Evolutionary conservation across 35 echinoderm and acorn worm genomes (phyloP).

Genomic region (Nesometra sesokonis): DNA sequence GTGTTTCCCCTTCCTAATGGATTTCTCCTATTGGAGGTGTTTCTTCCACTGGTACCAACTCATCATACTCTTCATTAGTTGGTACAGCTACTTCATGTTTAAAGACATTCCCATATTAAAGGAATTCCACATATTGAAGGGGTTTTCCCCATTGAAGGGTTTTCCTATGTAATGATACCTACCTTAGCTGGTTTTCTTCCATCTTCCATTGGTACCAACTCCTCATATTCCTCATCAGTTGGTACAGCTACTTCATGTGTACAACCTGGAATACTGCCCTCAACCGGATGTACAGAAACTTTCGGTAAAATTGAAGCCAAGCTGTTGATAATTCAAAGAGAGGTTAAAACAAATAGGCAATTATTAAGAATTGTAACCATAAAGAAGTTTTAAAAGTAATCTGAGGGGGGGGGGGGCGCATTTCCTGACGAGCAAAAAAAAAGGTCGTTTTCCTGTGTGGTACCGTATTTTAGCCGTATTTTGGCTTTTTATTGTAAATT

Average conservation of each 20-base stretch:
- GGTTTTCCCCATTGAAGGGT: too few species aligned
- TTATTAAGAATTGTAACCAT: too few species aligned
- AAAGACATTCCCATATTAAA: too few species aligned
- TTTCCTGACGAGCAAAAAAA: too few species aligned
- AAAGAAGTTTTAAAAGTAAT: too few species aligned
- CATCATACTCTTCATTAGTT: constrained; percentile 50
- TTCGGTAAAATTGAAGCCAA: constrained; percentile 77
- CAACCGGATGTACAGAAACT: constrained; percentile 44
- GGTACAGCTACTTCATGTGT: constrained; percentile 85
- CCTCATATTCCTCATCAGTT: constrained; percentile 55
- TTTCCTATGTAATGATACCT: too few species aligned
- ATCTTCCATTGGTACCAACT: constrained; percentile 42
- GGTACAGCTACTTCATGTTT: constrained; percentile 85
- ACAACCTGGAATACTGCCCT: constrained; percentile 52
- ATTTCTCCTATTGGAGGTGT: constrained; percentile 83
- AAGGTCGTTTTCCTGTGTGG: too few species aligned
- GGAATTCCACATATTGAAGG: too few species aligned
- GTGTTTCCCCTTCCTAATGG: too few species aligned
- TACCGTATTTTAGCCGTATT: too few species aligned
- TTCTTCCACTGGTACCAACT: constrained; percentile 43
- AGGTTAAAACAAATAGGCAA: neutral
- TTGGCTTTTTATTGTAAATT: too few species aligned
- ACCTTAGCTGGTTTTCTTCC: constrained; percentile 87
- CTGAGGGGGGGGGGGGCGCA: too few species aligned
- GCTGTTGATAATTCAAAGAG: constrained; percentile 11